Conservation (phyloP, 2,888 invertebrate genomes). For the Candidula unifasciata region DNA sequence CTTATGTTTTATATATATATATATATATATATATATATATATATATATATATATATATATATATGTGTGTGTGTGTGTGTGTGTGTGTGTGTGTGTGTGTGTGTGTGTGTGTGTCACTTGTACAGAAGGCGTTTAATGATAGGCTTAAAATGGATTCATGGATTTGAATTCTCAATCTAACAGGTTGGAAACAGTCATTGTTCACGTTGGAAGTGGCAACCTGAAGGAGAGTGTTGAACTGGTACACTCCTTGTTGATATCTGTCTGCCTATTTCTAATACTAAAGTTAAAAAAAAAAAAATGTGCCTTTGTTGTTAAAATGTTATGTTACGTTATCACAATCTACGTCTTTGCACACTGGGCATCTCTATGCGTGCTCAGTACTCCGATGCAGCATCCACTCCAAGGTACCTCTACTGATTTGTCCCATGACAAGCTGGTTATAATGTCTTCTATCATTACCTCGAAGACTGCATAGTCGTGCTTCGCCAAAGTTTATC, state of each 20-base stretch:
- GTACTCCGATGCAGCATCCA: too few relatives aligned
- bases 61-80: not conserved
- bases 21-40: slow-evolving; percentile 31
- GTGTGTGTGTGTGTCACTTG: not conserved
- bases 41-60: slow-evolving; percentile 35
- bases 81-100: not conserved
- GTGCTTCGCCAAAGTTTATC: too few relatives aligned
- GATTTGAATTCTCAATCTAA: not conserved
- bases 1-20: not conserved
- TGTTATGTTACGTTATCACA: not conserved
- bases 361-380: too few relatives aligned
- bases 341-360: too few relatives aligned
- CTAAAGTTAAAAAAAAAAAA: too few relatives aligned
- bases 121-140: too few relatives aligned
- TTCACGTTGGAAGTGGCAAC: slow-evolving; percentile 63
- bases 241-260: slow-evolving; percentile 53
- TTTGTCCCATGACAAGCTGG: too few relatives aligned
- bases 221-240: slow-evolving; percentile 59
- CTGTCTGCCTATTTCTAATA: not conserved
- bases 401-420: too few relatives aligned
- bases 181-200: slow-evolving; percentile 62
- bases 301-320: too few relatives aligned
- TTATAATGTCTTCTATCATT: too few relatives aligned
- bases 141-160: too few relatives aligned
- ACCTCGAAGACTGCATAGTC: too few relatives aligned